Conservation (phyloP, 2,797 vertebrate genomes). For the Pipistrellus pygmaeus region DNA sequence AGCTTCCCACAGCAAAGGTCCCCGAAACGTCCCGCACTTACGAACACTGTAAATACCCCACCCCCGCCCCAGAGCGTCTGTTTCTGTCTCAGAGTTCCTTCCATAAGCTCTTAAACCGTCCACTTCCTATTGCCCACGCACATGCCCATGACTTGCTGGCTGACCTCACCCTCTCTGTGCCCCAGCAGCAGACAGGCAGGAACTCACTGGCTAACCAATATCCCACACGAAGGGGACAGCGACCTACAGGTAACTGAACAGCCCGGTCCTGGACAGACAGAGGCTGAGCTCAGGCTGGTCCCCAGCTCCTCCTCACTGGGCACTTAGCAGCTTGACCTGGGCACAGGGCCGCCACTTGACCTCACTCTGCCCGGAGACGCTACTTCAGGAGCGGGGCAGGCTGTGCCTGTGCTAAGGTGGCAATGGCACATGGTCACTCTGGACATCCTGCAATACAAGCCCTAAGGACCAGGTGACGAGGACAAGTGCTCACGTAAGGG, state of each 20-base stretch:
- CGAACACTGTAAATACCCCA: not conserved
- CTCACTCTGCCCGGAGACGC: not conserved
- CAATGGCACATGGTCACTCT: not conserved
- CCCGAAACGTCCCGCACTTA: not conserved
- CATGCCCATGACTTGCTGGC: constrained; percentile 34
- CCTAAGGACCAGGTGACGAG: not conserved
- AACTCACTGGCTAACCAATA: not conserved
- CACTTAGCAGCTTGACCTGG: not conserved
- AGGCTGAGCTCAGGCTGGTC: not conserved
- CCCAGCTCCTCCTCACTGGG: not conserved
- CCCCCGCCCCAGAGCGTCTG: not conserved
- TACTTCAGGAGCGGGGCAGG: not conserved
- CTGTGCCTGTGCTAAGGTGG: not conserved
- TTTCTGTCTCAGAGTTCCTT: not conserved
- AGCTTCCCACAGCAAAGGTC: not conserved
- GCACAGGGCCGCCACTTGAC: not conserved
- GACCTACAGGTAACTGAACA: not conserved
- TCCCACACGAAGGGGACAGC: not conserved
- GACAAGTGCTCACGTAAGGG: not conserved
- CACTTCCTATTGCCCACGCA: not conserved
- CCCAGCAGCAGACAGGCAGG: not conserved
- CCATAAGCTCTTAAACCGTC: not conserved
- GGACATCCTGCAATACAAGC: not conserved
- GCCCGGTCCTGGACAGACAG: not conserved
- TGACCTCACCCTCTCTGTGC: not conserved